phyloP scores from a whole-genome alignment of 1,140 invertebrate genomes.

The Chymomyza costata region DNA sequence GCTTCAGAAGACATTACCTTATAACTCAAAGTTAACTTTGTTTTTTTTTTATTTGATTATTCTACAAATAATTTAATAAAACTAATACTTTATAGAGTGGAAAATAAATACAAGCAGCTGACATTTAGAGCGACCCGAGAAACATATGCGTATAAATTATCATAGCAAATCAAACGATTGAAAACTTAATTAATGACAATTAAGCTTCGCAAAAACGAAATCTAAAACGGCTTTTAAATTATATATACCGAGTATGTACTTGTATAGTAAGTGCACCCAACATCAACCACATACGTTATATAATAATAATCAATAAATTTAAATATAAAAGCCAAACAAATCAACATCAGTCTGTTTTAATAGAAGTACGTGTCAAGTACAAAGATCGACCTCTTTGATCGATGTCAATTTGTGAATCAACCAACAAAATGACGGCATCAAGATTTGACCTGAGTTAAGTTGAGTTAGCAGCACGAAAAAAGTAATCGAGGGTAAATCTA shows the following conservation, averaged over 20 bases:
- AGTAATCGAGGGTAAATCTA: no score
- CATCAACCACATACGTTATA: conserved; percentile 1
- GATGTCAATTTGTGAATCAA: conserved; percentile 64
- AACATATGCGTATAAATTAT: conserved; percentile 51
- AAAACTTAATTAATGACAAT: conserved; percentile 56
- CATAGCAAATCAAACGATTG: conserved; percentile 52
- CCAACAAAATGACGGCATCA: no score
- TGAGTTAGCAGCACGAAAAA: no score
- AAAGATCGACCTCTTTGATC: conserved; percentile 49
- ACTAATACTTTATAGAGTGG: conserved; percentile 6
- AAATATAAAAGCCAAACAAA: conserved; percentile 1
- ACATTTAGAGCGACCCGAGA: neutral
- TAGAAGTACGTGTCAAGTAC: conserved; percentile 32
- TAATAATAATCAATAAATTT: neutral
- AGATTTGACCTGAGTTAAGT: no score
- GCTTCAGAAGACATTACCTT: no score
- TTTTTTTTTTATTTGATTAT: neutral
- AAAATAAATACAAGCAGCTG: neutral
- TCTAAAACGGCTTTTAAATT: neutral
- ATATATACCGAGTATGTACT: no score
- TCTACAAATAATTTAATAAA: conserved; percentile 33
- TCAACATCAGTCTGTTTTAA: no score
- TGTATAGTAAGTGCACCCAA: conserved; percentile 2
- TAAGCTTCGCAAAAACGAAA: conserved; percentile 1
- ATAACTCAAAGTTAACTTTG: neutral